Evolutionary conservation across 2,888 invertebrate genomes (phyloP), one percentile per base, ranked within the genome.

Genomic region (Apantesis nais): DNA sequence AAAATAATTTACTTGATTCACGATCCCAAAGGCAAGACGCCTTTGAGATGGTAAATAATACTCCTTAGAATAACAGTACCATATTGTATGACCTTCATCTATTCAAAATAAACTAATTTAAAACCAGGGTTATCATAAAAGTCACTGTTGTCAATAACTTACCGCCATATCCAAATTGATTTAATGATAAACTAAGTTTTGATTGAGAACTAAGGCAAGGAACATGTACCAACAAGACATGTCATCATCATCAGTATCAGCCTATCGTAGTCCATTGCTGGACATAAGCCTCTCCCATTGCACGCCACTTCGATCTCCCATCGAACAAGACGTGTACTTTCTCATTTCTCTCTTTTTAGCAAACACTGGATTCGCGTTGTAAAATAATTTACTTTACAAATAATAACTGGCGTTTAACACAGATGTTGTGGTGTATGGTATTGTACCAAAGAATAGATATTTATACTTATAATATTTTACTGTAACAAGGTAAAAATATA

Each of bases 381-480:
- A 39, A 39, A 39, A 39, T 39, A 39, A 39, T 37, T n/a, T n/a
- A n/a, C n/a, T 37, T 19, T 58, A 14, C 29, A 25, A 11, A 58
- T 58, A 58, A 58, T 25, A 58, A 14, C 58, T 68, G 62, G 44
- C 41, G 58, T 70, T 64, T 70, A 66, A 19, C 63, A 48, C 70
- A 44, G 66, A 67, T 71, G 71, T 73, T 69, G 68, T 52, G 71
- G 67, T 74, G 71, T 78, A 78, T 74, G 74, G 72, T 73, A 74
- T 78, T 78, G 68, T 74, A 81, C 82, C 81, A 81, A 81, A 81
- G 82, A 81, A 68, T 81, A 73, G 68, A 68, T 78, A 37, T 31
- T 73, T 76, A 76, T 79, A 78, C 71, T 73, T 66, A 29, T 68
- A 74, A 78, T 29, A 16, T 41, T 68, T 52, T 34, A 66, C 72